Evolutionary conservation across 2,888 invertebrate species (phyloP), one percentile per base, ranked within the genome.

Genomic region (Mythimna vitellina): DNA sequence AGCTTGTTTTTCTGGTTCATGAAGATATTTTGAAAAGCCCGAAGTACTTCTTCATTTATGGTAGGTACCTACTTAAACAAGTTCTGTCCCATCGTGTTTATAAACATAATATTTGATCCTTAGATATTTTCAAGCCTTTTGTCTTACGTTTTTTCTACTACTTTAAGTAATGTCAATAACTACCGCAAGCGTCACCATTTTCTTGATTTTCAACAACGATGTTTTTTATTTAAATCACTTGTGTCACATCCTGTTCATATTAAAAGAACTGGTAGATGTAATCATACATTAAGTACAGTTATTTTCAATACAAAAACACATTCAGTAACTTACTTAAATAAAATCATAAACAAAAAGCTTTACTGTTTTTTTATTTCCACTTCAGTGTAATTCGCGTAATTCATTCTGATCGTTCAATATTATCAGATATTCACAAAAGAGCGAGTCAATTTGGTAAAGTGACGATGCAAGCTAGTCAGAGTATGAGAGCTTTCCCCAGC

Each of bases 401-500:
- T 25, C 32, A 57, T 78, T 65, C 25, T 14, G 51, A 64, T 51
- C 14, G 51, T 29, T 57, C n/a, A 67, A 67, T 32, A 65, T 58
- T 67, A 74, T 74, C 65, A 70, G 54, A 65, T 68, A 83, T 80
- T 75, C 61, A 80, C 70, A 68, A 65, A 73, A 67, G 69, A 75
- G 70, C 62, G 35, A 68, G 56, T 73, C 70, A 76, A 78, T 73
- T 77, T 64, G 63, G 69, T 71, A 65, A 73, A 79, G 73, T 72
- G 73, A 76, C 70, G 81, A 73, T 79, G 80, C 73, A 82, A 71
- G 64, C 69, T 66, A 61, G 80, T 73, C 60, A 42, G 56, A 62
- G 66, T 80, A 70, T 71, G 57, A 65, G 70, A 76, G 74, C 73
- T 78, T 81, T 78, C 78, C 61, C 71, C 35, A 73, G 75, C 71